Evolutionary conservation across 2,797 vertebrate species (phyloP).

Genomic region (Lacerta agilis): DNA sequence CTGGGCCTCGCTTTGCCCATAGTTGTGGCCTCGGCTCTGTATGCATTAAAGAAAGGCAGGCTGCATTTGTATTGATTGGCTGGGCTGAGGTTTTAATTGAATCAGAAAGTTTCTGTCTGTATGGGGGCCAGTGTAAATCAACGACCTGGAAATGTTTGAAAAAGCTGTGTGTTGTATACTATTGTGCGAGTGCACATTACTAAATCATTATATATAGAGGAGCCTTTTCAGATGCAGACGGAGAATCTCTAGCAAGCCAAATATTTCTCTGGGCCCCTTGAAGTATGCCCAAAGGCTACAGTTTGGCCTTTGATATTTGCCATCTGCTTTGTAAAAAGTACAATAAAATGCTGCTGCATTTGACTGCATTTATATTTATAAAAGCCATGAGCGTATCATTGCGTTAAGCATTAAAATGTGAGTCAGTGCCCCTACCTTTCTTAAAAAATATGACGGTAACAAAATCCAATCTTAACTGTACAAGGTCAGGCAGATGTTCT

Average conservation of each 20-base stretch:
- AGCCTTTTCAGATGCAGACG: slow-evolving; percentile 62
- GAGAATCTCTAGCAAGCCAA: slow-evolving; percentile 48
- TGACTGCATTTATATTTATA: slow-evolving; percentile 48
- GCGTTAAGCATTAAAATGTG: slow-evolving; percentile 54
- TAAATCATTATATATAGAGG: slow-evolving; percentile 60
- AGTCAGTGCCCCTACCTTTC: not conserved
- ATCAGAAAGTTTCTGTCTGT: slow-evolving; percentile 66
- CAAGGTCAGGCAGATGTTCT: not conserved
- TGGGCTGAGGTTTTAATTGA: slow-evolving; percentile 71
- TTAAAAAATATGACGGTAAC: slow-evolving; percentile 15
- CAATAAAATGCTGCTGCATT: slow-evolving; percentile 52
- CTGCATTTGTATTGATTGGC: slow-evolving; percentile 63
- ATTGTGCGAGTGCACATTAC: slow-evolving; percentile 51
- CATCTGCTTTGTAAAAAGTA: slow-evolving; percentile 59
- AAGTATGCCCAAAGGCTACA: slow-evolving; percentile 46
- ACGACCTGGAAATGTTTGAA: slow-evolving; percentile 68
- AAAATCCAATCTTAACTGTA: slow-evolving; percentile 18
- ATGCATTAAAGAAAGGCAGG: slow-evolving; percentile 55
- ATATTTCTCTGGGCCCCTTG: slow-evolving; percentile 45
- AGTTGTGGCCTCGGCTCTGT: slow-evolving; percentile 8
- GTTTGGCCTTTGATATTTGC: slow-evolving; percentile 63
- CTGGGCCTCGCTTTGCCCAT: slow-evolving; percentile 49
- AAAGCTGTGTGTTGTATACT: slow-evolving; percentile 42
- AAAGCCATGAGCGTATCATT: slow-evolving; percentile 42
- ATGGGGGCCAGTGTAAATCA: slow-evolving; percentile 64